Percentiles rank a stretch among this genome's conserved stretches.
phyloP scores from a whole-genome alignment of 2,888 invertebrate genomes.

The Drosophila hamatofila region DNA sequence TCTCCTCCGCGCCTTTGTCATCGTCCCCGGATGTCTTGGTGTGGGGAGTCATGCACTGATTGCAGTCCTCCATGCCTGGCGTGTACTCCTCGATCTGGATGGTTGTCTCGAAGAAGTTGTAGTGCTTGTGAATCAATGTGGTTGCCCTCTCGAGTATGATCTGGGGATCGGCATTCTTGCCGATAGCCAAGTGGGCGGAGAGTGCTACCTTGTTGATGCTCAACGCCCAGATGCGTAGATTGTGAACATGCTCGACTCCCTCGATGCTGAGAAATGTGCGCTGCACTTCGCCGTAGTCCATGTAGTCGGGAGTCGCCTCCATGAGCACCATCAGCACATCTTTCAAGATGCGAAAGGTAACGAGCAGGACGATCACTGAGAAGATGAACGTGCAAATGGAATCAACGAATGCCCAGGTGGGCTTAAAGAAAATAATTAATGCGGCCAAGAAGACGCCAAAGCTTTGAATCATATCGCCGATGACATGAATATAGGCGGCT shows the following conservation, averaged over 20 bases:
- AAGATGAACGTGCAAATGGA: constrained; percentile 70
- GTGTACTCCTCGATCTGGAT: constrained; percentile 69
- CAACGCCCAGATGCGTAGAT: constrained; percentile 69
- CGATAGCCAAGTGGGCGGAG: constrained; percentile 70
- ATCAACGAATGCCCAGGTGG: constrained; percentile 63
- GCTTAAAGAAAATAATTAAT: constrained; percentile 59
- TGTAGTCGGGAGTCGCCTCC: constrained; percentile 67
- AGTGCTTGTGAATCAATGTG: constrained; percentile 52
- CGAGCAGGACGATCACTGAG: constrained; percentile 60
- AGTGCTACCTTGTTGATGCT: constrained; percentile 66
- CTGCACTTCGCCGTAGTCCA: constrained; percentile 68
- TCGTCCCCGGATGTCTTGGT: not conserved
- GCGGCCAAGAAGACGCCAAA: constrained; percentile 69
- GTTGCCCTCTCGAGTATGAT: constrained; percentile 61
- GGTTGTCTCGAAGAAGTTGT: constrained; percentile 69
- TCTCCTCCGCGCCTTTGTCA: not conserved
- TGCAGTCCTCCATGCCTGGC: constrained; percentile 55
- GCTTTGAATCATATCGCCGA: constrained; percentile 70
- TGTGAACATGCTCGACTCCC: constrained; percentile 70
- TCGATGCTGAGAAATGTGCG: constrained; percentile 59
- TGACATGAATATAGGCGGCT: constrained; percentile 66
- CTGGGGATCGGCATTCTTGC: constrained; percentile 61
- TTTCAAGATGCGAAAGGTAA: constrained; percentile 57
- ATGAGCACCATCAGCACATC: constrained; percentile 72
- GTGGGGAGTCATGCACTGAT: constrained; percentile 38